Conservation (phyloP, 53 echinoderm and acorn worm genomes). For the Patiria pectinifera region DNA sequence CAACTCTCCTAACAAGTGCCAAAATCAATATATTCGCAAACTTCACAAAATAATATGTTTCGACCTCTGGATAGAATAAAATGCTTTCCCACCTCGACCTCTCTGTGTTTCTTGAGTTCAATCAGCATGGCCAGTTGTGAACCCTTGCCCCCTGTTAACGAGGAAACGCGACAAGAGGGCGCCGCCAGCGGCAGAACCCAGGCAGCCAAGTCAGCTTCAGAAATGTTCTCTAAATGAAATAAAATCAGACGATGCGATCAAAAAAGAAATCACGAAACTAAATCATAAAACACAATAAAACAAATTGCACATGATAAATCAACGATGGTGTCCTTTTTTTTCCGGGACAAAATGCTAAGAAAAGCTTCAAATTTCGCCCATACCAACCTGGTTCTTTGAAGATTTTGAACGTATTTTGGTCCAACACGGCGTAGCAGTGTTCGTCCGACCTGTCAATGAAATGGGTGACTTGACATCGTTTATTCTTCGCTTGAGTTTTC, state of each 20-base stretch:
- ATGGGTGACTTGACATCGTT: neutral
- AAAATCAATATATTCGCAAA: too few relatives aligned
- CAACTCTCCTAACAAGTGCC: too few relatives aligned
- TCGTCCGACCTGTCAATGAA: neutral
- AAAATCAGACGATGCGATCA: neutral
- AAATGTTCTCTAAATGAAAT: neutral
- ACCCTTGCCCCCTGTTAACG: slow-evolving; percentile 73
- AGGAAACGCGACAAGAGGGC: slow-evolving; percentile 46
- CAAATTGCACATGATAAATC: neutral
- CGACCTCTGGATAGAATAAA: neutral
- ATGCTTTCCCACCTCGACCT: slow-evolving; percentile 53
- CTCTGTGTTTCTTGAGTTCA: slow-evolving; percentile 44
- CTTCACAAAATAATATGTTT: too few relatives aligned
- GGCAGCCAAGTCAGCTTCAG: slow-evolving; percentile 26
- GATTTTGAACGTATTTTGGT: neutral
- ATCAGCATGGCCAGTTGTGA: slow-evolving; percentile 73
- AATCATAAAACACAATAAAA: neutral
- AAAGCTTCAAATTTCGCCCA: neutral
- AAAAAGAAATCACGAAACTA: neutral
- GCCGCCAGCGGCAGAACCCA: slow-evolving; percentile 63
- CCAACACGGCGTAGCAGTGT: too few relatives aligned
- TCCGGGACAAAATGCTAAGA: too few relatives aligned
- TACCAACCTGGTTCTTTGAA: slow-evolving; percentile 47
- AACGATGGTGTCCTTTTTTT: too few relatives aligned
- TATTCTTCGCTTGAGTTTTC: neutral